These are phyloP conservation scores for Drosophila sp. DNA, from an alignment of 1,140 invertebrate species.

Conservation along the genomic window DNA sequence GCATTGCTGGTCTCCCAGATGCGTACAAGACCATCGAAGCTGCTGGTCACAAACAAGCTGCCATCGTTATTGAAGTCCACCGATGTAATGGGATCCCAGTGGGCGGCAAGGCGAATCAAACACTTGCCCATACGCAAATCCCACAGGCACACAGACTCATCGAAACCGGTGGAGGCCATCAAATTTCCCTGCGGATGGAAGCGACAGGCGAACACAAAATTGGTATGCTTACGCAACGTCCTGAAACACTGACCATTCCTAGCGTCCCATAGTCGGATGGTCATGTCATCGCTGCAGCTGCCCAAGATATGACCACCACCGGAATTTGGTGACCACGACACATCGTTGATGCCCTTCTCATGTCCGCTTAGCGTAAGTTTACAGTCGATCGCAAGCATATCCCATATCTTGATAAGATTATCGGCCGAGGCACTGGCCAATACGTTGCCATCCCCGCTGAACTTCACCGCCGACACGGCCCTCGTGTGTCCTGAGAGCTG, in stretches of 20 bases:
- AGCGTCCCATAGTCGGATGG: constrained; percentile 44
- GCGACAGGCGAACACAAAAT: constrained; percentile 51
- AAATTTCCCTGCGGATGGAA: constrained; percentile 55
- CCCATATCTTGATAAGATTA: constrained; percentile 50
- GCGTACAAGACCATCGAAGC: constrained; percentile 60
- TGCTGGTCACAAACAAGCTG: constrained; percentile 54
- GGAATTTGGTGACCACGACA: constrained; percentile 41
- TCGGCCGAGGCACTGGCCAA: constrained; percentile 53
- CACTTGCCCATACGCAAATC: constrained; percentile 46
- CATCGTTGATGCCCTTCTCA: constrained; percentile 49
- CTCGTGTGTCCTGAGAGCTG: constrained; percentile 35
- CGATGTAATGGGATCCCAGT: constrained; percentile 53
- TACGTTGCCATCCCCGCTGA: constrained; percentile 33
- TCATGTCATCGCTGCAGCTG: constrained; percentile 59
- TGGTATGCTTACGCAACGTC: constrained; percentile 25
- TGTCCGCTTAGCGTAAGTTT: constrained; percentile 41
- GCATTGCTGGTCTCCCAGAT: constrained; percentile 53
- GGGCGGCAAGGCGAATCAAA: constrained; percentile 43
- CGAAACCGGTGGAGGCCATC: constrained; percentile 51
- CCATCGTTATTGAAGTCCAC: constrained; percentile 61
- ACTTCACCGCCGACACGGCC: constrained; percentile 39
- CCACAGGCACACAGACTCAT: constrained; percentile 54
- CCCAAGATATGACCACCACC: constrained; percentile 15
- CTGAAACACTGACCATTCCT: constrained; percentile 16
- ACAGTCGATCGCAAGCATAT: constrained; percentile 21